phyloP scores from a whole-genome alignment of 2,888 invertebrate genomes.

The Hypomecis punctinalis region DNA sequence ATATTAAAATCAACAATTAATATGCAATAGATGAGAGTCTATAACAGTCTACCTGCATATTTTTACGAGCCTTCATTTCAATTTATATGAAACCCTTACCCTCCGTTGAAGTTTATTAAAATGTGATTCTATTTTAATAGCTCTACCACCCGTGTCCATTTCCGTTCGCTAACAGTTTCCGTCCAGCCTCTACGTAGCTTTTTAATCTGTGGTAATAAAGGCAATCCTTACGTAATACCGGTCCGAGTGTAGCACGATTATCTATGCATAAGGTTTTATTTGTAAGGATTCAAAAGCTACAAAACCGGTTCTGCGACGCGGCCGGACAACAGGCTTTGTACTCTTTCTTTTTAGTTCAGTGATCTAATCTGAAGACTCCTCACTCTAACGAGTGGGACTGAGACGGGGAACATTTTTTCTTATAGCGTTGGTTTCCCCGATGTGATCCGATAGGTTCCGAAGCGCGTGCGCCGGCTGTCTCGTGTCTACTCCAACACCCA shows the following conservation, averaged over 20 bases:
- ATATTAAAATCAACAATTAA: background rate
- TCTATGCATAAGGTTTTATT: conserved; percentile 77
- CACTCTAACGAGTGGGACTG: conserved; percentile 56
- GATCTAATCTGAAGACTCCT: conserved; percentile 72
- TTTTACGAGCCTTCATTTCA: conserved; percentile 22
- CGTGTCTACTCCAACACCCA: conserved; percentile 49
- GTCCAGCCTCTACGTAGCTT: conserved; percentile 50
- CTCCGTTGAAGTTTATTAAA: conserved; percentile 47
- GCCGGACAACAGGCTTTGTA: conserved; percentile 73
- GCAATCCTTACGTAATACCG: conserved; percentile 60
- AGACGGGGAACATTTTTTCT: conserved; percentile 57
- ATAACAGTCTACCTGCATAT: conserved; percentile 7
- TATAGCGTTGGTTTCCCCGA: conserved; percentile 56
- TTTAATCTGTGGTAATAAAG: conserved; percentile 17
- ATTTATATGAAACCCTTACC: conserved; percentile 21
- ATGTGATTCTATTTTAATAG: conserved; percentile 59
- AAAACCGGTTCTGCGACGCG: conserved; percentile 71
- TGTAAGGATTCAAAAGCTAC: conserved; percentile 70
- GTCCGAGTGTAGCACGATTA: conserved; percentile 65
- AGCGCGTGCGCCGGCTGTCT: conserved; percentile 65
- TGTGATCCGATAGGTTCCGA: conserved; percentile 60
- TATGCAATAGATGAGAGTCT: background rate
- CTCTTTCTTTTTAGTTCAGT: conserved; percentile 77
- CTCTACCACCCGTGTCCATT: conserved; percentile 64
- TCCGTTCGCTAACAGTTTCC: conserved; percentile 80